phyloP scores from a whole-genome alignment of 2,113 vertebrate genomes.

The Malurus elegans region DNA sequence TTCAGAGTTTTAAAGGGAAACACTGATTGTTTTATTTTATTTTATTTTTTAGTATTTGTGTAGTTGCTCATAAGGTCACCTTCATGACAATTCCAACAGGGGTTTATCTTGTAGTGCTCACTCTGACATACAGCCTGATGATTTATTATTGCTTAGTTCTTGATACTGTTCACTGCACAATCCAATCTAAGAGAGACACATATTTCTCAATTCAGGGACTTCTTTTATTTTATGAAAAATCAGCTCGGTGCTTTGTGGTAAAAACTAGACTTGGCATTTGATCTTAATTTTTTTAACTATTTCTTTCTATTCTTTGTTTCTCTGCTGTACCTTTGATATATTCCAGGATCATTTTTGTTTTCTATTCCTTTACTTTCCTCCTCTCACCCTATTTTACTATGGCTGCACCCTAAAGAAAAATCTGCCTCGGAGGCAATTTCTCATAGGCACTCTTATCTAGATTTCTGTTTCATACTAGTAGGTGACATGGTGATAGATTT shows the following conservation, averaged over 20 bases:
- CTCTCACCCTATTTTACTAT: not conserved
- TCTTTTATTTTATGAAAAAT: conserved; percentile 84
- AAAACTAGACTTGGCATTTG: conserved; percentile 55
- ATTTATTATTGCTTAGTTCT: conserved; percentile 84
- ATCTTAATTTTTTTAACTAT: conserved; percentile 69
- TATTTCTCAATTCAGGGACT: conserved; percentile 86
- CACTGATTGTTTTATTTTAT: not conserved
- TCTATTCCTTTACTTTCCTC: not conserved
- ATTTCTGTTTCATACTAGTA: conserved; percentile 21
- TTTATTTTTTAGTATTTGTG: conserved; percentile 56
- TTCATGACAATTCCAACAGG: conserved; percentile 78
- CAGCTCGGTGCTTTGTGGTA: conserved; percentile 68
- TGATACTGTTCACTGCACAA: conserved; percentile 86
- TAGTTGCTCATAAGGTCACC: conserved; percentile 76
- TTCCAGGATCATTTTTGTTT: conserved; percentile 10
- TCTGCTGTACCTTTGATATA: conserved; percentile 25
- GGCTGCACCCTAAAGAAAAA: conserved; percentile 33
- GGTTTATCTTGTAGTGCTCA: conserved; percentile 74
- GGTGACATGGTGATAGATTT: conserved; percentile 58
- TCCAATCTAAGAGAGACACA: conserved; percentile 84
- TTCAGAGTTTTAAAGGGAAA: conserved; percentile 49
- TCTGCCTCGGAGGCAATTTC: not conserved
- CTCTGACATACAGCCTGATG: conserved; percentile 75
- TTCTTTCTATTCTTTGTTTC: not conserved
- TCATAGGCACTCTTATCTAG: conserved; percentile 32